Conservation (phyloP, 1,140 invertebrate genomes). For the Panulirus ornatus region DNA sequence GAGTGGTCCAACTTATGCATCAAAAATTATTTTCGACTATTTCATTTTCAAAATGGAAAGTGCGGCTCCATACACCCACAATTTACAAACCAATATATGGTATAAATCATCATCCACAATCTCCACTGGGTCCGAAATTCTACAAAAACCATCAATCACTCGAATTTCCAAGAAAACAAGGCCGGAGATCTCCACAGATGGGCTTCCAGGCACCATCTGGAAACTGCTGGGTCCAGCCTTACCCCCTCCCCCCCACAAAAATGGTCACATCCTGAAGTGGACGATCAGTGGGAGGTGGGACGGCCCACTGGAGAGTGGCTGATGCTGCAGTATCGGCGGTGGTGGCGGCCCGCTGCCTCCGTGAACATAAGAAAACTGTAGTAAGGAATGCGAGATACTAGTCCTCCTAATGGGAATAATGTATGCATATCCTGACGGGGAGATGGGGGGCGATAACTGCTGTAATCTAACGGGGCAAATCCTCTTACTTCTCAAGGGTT, state of each 20-base stretch:
- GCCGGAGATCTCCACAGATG: constrained; percentile 11
- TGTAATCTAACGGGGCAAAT: too few relatives aligned
- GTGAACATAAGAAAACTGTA: too few relatives aligned
- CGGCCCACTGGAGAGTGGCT: constrained; percentile 14
- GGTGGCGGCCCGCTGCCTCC: neutral
- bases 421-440: too few relatives aligned
- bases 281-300: constrained; percentile 57
- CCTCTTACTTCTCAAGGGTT: too few relatives aligned
- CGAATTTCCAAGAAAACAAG: neutral
- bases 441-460: too few relatives aligned
- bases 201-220: constrained; percentile 65
- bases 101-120: neutral
- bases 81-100: too few relatives aligned
- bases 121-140: neutral
- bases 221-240: constrained; percentile 35
- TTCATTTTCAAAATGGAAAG: constrained; percentile 31
- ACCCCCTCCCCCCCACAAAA: constrained; percentile 54
- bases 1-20: constrained; percentile 61
- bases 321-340: neutral
- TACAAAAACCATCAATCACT: neutral
- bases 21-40: constrained; percentile 65
- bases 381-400: too few relatives aligned
- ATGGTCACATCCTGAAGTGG: constrained; percentile 65
- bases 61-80: neutral
- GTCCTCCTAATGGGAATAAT: too few relatives aligned